Evolutionary conservation across 2,888 invertebrate species (phyloP).

Genomic region (Andrena bicolor): DNA sequence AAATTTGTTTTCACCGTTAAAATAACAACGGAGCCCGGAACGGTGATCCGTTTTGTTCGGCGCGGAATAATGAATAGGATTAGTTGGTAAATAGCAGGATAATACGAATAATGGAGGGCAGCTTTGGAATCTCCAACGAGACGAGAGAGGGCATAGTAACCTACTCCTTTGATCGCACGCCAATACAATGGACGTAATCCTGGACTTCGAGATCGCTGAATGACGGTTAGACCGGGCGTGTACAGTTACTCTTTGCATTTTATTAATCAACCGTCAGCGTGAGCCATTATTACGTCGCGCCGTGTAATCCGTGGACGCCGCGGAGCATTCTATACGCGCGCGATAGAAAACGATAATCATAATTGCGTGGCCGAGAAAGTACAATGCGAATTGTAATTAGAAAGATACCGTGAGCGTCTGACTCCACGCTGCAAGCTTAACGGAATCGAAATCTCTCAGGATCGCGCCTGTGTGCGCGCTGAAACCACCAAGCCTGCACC

Average conservation of each 20-base stretch:
- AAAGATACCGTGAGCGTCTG: background rate
- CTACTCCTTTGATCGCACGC: slow-evolving; percentile 38
- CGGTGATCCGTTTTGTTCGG: slow-evolving; percentile 37
- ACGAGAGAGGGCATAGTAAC: slow-evolving; percentile 31
- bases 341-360: slow-evolving; percentile 6
- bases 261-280: slow-evolving; percentile 17
- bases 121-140: slow-evolving; percentile 35
- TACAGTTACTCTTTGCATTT: slow-evolving; percentile 45
- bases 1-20: slow-evolving; percentile 59
- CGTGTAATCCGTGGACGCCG: background rate
- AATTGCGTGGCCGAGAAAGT: background rate
- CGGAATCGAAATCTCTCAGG: background rate
- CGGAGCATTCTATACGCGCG: background rate
- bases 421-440: background rate
- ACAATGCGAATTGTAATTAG: background rate
- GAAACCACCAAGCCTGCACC: background rate
- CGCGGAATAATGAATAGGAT: slow-evolving; percentile 12
- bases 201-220: slow-evolving; percentile 4
- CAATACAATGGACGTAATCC: slow-evolving; percentile 37
- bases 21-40: slow-evolving; percentile 44
- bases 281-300: background rate
- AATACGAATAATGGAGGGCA: slow-evolving; percentile 14
- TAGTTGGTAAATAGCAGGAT: slow-evolving; percentile 50
- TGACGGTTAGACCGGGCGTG: slow-evolving; percentile 2
- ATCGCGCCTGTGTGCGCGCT: background rate